A percentile compares a stretch with the other conserved stretches of the same genome.
Conservation (phyloP, 2,113 vertebrate genomes). For the Bettongia penicillata region DNA sequence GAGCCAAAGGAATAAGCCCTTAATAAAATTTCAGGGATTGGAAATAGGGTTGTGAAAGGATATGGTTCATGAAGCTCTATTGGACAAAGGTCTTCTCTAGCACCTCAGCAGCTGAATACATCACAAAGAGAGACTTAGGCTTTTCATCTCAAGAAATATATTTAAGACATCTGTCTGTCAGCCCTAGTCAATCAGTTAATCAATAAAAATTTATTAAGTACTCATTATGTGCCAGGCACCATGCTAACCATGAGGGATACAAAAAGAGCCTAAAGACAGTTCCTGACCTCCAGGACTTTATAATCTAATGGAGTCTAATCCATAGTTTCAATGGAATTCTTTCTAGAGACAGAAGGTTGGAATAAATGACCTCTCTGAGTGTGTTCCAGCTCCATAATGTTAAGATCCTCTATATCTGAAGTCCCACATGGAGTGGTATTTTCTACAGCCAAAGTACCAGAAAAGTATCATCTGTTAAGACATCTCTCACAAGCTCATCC, state of each 20-base stretch:
- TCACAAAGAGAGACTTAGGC: background rate
- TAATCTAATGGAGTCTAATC: background rate
- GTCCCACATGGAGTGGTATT: background rate
- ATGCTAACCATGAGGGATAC: background rate
- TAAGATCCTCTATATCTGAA: background rate
- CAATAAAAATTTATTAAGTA: background rate
- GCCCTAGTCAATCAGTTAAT: background rate
- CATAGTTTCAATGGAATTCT: slow-evolving; percentile 10
- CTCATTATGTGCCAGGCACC: background rate
- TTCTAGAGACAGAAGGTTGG: slow-evolving; percentile 21
- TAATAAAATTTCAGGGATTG: background rate
- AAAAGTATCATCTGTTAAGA: slow-evolving; percentile 22
- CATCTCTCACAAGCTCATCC: background rate
- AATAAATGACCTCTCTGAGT: slow-evolving; percentile 19
- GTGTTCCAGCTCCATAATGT: slow-evolving; percentile 20
- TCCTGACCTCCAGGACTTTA: background rate
- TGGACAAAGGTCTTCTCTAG: background rate
- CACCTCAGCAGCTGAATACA: background rate
- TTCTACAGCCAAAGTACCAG: slow-evolving; percentile 46
- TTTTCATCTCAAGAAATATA: background rate
- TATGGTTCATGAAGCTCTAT: background rate
- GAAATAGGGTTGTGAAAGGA: background rate
- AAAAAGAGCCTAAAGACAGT: background rate
- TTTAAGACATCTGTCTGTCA: background rate
- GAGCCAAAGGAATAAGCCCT: background rate